phyloP scores from a whole-genome alignment of 1,140 invertebrate species.

The Camponotus vicinus region DNA sequence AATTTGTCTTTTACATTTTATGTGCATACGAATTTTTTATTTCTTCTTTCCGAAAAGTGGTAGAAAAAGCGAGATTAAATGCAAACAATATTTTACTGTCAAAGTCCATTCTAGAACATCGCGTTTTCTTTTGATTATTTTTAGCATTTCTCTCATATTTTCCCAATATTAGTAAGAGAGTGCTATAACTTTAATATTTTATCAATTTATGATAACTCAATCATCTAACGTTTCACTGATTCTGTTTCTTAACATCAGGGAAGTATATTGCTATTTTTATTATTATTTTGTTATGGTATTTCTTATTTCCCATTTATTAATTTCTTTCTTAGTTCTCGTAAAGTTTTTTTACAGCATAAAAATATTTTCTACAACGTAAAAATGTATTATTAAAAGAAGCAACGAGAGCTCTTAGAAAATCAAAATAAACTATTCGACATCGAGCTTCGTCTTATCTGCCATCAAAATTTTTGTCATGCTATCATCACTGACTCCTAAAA shows the following conservation, averaged over 20 bases:
- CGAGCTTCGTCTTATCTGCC: no score
- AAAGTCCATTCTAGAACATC: neutral
- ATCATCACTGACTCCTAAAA: no score
- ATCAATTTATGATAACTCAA: neutral
- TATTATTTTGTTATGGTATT: neutral
- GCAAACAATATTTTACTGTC: neutral
- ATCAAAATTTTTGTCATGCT: no score
- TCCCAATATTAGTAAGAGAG: neutral
- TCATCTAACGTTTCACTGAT: neutral
- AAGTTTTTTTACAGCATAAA: no score
- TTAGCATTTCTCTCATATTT: neutral
- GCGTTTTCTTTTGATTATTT: neutral
- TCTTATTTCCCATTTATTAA: no score
- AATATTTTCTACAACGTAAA: no score
- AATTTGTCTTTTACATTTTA: conserved; percentile 31
- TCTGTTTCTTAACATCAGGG: neutral
- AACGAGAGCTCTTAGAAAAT: no score
- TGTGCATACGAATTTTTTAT: conserved; percentile 16
- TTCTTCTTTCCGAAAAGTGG: neutral
- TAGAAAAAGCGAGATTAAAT: neutral
- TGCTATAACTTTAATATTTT: neutral
- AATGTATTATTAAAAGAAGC: no score
- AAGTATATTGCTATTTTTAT: neutral
- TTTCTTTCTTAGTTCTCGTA: no score
- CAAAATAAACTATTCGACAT: no score